These are phyloP conservation scores for Carterocephalus palaemon DNA, from an alignment of 2,888 invertebrate genomes.

Conservation along the genomic window DNA sequence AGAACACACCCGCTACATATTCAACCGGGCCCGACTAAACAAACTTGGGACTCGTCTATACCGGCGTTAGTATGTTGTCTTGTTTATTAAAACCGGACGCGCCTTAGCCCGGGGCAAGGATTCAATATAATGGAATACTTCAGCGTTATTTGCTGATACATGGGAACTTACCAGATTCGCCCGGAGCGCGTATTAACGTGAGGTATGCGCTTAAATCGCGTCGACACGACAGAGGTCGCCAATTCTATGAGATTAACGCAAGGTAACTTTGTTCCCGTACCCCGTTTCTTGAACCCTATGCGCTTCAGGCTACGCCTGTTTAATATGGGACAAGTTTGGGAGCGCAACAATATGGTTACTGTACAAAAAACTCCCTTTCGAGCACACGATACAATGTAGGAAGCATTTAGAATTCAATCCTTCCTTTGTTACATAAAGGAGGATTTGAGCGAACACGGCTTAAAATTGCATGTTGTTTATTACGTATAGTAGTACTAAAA, in stretches of 20 bases:
- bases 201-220: constrained; percentile 53
- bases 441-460: too few species aligned
- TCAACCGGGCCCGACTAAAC: constrained; percentile 21
- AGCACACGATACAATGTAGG: constrained; percentile 7
- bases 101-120: constrained; percentile 66
- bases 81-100: constrained; percentile 73
- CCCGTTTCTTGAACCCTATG: constrained; percentile 36
- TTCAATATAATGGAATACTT: constrained; percentile 78
- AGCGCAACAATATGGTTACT: constrained; percentile 22
- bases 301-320: constrained; percentile 27
- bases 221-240: constrained; percentile 45
- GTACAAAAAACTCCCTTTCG: constrained; percentile 11
- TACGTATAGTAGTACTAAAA: too few species aligned
- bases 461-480: too few species aligned
- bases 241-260: constrained; percentile 37
- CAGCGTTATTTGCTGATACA: constrained; percentile 74
- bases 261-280: constrained; percentile 36
- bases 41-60: constrained; percentile 23
- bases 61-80: constrained; percentile 52
- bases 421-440: constrained; percentile 10
- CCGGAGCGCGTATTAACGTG: constrained; percentile 65
- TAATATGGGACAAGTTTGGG: constrained; percentile 21
- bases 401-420: constrained; percentile 17
- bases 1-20: constrained; percentile 19
- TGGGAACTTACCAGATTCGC: constrained; percentile 64